A percentile compares a stretch with the other conserved stretches of the same genome.
Conservation (phyloP, 2,797 vertebrate genomes). For the Notolepis coatsorum region DNA sequence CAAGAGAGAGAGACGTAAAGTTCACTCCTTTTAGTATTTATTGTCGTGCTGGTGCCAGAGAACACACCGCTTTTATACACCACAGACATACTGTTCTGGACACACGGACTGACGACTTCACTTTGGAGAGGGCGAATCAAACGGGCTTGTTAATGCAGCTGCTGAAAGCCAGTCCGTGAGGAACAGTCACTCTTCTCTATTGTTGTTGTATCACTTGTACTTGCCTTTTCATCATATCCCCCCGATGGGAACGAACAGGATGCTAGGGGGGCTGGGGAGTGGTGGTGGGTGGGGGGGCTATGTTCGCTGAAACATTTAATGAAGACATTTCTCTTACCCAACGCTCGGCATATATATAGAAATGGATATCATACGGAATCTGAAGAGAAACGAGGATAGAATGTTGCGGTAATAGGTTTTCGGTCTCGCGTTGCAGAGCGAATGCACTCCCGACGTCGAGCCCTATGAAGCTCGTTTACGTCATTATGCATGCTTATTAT, state of each 20-base stretch:
- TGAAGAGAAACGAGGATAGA: conserved; percentile 26
- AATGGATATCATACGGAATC: conserved; percentile 54
- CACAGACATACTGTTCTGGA: conserved; percentile 73
- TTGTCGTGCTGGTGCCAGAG: conserved; percentile 73
- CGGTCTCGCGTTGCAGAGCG: conserved; percentile 46
- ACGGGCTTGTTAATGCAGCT: conserved; percentile 80
- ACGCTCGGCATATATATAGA: conserved; percentile 32
- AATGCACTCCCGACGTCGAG: conserved; percentile 51
- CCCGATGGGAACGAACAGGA: conserved; percentile 32
- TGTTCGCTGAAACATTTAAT: conserved; percentile 63
- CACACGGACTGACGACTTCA: conserved; percentile 77
- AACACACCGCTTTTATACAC: conserved; percentile 77
- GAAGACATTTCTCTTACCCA: conserved; percentile 49
- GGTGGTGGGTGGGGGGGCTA: conserved; percentile 39
- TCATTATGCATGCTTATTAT: conserved; percentile 72
- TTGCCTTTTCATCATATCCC: conserved; percentile 63
- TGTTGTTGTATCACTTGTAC: conserved; percentile 72
- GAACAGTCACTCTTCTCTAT: conserved; percentile 63
- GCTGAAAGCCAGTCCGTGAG: conserved; percentile 76
- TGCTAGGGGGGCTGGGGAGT: neutral
- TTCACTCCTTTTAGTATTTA: conserved; percentile 75
- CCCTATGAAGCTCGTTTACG: conserved; percentile 66
- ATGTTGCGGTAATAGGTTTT: conserved; percentile 30
- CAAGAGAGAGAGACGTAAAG: conserved; percentile 60
- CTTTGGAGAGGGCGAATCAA: conserved; percentile 73